Conservation (phyloP, 2,113 vertebrate genomes). For the Hylia prasina region DNA sequence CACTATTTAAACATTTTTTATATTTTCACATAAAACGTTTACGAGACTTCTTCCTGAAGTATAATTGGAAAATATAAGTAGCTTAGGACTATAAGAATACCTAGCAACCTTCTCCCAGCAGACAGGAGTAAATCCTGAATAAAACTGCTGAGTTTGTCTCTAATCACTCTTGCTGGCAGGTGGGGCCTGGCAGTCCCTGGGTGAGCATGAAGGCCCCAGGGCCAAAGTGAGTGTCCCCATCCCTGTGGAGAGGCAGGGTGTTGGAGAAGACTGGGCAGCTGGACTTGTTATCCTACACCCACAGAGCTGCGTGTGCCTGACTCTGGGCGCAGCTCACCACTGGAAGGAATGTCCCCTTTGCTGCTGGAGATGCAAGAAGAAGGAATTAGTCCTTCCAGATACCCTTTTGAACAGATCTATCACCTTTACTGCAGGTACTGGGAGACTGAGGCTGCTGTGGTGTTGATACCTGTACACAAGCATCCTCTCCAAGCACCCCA, state of each 20-base stretch:
- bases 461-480: not conserved
- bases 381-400: not conserved
- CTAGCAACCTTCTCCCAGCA: not conserved
- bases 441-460: not conserved
- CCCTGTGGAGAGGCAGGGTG: not conserved
- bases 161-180: not conserved
- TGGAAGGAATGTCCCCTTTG: not conserved
- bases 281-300: not conserved
- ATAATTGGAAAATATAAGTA: conserved; percentile 13
- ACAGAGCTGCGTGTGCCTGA: not conserved
- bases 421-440: not conserved
- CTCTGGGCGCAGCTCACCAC: not conserved
- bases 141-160: not conserved
- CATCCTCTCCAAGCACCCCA: not conserved
- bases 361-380: not conserved
- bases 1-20: not conserved
- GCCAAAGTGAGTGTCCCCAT: not conserved
- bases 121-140: not conserved
- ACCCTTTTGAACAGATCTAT: not conserved
- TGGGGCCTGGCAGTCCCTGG: rapidly evolving
- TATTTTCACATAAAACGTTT: not conserved
- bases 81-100: not conserved
- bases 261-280: not conserved
- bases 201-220: rapidly evolving
- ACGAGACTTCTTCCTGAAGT: not conserved